phyloP scores from a whole-genome alignment of 2,797 vertebrate genomes.

The Dromococcyx pavoninus region DNA sequence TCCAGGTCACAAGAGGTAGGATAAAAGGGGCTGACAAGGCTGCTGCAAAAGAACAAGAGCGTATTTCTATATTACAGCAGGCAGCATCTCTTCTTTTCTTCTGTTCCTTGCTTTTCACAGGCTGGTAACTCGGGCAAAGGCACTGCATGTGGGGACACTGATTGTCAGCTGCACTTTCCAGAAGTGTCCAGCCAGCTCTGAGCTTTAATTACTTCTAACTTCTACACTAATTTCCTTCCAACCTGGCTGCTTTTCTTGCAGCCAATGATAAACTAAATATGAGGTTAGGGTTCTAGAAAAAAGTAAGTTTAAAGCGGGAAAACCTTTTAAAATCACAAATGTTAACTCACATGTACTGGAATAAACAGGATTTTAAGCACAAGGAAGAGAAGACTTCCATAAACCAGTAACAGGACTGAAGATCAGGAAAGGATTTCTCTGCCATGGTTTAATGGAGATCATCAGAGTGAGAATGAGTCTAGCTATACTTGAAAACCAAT shows the following conservation, averaged over 20 bases:
- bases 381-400: neutral
- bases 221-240: slow-evolving; percentile 37
- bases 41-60: neutral
- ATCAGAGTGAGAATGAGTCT: neutral
- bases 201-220: slow-evolving; percentile 59
- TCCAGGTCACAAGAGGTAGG: neutral
- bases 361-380: neutral
- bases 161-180: slow-evolving; percentile 63
- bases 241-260: neutral
- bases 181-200: slow-evolving; percentile 43
- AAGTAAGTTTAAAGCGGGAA: neutral
- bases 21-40: neutral
- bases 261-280: neutral
- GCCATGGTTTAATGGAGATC: neutral
- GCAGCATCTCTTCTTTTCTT: slow-evolving; percentile 59
- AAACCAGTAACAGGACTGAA: neutral
- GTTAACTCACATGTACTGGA: neutral
- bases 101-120: slow-evolving; percentile 45
- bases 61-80: slow-evolving; percentile 24
- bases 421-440: neutral
- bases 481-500: neutral
- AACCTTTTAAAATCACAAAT: neutral
- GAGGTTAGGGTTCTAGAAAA: neutral
- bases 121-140: slow-evolving; percentile 53
- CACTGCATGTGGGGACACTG: slow-evolving; percentile 63